These are phyloP conservation scores for Oreotrochilus melanogaster DNA, from an alignment of 2,113 vertebrate genomes.

Conservation along the genomic window DNA sequence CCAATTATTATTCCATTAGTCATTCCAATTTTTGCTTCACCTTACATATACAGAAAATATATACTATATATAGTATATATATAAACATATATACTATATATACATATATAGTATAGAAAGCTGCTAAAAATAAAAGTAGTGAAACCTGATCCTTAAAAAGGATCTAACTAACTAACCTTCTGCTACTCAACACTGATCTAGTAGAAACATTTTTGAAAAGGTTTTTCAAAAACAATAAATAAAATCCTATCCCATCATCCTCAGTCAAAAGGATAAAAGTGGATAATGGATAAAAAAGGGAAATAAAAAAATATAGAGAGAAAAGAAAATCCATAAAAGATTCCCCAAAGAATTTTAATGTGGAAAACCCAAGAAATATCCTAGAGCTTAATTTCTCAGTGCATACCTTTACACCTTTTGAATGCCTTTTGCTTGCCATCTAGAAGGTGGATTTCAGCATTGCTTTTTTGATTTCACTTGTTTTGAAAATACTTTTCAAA, in stretches of 20 bases:
- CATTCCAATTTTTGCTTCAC: not conserved
- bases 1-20: no score
- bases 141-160: not conserved
- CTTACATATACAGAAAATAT: no score
- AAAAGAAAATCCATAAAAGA: not conserved
- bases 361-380: slow-evolving; percentile 1
- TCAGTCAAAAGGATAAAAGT: not conserved
- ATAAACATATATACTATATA: no score
- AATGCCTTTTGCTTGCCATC: not conserved
- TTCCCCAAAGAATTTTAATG: not conserved
- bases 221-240: not conserved
- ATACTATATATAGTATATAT: no score
- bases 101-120: not conserved
- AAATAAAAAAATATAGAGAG: not conserved
- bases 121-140: not conserved
- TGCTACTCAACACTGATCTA: not conserved
- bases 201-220: not conserved
- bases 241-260: not conserved
- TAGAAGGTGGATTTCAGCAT: not conserved
- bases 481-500: slow-evolving; percentile 48
- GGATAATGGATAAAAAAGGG: not conserved
- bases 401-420: not conserved
- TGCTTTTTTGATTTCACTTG: slow-evolving; percentile 18
- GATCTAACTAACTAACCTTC: not conserved
- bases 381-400: not conserved